Conservation (phyloP, 2,113 vertebrate genomes). For the Taurulus bubalis region DNA sequence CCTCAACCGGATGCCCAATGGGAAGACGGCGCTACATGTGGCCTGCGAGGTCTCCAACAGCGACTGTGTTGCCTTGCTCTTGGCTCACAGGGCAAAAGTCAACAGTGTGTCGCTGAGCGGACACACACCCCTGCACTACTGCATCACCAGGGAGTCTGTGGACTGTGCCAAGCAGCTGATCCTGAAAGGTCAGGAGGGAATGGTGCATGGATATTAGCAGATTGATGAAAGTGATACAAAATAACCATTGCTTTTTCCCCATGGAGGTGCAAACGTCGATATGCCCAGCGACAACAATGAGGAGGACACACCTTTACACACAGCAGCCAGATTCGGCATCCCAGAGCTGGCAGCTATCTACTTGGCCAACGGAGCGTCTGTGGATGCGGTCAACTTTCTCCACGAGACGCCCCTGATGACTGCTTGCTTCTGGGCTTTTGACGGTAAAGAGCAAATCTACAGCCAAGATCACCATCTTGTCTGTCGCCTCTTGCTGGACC, state of each 20-base stretch:
- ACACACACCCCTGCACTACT: constrained; percentile 91
- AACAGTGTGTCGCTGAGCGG: constrained; percentile 91
- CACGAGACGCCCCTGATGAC: constrained; percentile 91
- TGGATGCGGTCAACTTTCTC: constrained; percentile 87
- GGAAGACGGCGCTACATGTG: constrained; percentile 95
- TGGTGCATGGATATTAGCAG: background rate
- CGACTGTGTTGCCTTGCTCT: constrained; percentile 88
- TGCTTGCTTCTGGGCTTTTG: constrained; percentile 91
- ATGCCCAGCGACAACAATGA: constrained; percentile 86
- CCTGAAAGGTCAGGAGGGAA: constrained; percentile 84
- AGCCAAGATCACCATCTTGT: constrained; percentile 90
- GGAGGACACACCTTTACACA: constrained; percentile 91
- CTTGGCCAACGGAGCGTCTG: constrained; percentile 84
- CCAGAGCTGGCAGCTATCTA: constrained; percentile 90
- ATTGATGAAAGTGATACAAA: background rate
- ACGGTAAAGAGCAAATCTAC: constrained; percentile 89
- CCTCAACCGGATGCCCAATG: constrained; percentile 91
- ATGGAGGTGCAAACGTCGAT: constrained; percentile 90
- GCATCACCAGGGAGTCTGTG: constrained; percentile 86
- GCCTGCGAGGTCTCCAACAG: constrained; percentile 89
- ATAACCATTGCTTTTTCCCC: background rate
- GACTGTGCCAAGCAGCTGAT: constrained; percentile 91
- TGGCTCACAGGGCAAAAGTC: constrained; percentile 88
- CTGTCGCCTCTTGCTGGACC: constrained; percentile 91
- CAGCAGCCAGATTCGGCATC: constrained; percentile 87